phyloP scores from a whole-genome alignment of 2,888 invertebrate species.

The Limenitis arthemis region DNA sequence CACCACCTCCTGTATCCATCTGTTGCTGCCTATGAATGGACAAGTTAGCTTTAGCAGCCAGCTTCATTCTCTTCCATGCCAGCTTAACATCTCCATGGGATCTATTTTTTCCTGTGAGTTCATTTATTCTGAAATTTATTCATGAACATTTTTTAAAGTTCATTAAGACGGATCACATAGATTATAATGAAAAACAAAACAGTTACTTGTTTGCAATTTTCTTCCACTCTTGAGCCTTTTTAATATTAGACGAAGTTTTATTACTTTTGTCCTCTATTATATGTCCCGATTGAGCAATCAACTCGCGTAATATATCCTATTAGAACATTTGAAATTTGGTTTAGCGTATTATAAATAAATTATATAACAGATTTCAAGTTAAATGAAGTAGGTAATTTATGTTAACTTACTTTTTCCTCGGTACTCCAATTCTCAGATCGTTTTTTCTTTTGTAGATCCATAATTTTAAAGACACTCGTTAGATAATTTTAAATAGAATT shows the following conservation, averaged over 20 bases:
- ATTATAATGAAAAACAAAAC: not conserved
- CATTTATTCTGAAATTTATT: no score
- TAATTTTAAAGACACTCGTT: not conserved
- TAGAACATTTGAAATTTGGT: no score
- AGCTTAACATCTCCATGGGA: no score
- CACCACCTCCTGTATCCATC: not conserved
- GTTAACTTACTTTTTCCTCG: constrained; percentile 1
- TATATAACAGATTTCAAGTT: not conserved
- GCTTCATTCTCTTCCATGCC: constrained; percentile 3
- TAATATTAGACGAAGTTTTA: not conserved
- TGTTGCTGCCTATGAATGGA: not conserved
- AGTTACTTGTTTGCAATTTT: not conserved
- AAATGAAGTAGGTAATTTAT: not conserved
- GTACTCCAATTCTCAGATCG: not conserved
- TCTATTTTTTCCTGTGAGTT: no score
- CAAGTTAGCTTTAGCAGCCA: not conserved
- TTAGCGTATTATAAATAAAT: not conserved
- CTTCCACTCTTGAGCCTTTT: constrained; percentile 1
- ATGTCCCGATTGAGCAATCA: no score
- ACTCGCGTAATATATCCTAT: no score
- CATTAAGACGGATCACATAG: no score
- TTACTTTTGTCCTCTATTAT: not conserved
- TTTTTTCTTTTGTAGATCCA: constrained; percentile 2
- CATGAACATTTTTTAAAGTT: no score
- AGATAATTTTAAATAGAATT: not conserved